Conservation (phyloP, 2,888 invertebrate genomes). For the Agonopterix heracliana region DNA sequence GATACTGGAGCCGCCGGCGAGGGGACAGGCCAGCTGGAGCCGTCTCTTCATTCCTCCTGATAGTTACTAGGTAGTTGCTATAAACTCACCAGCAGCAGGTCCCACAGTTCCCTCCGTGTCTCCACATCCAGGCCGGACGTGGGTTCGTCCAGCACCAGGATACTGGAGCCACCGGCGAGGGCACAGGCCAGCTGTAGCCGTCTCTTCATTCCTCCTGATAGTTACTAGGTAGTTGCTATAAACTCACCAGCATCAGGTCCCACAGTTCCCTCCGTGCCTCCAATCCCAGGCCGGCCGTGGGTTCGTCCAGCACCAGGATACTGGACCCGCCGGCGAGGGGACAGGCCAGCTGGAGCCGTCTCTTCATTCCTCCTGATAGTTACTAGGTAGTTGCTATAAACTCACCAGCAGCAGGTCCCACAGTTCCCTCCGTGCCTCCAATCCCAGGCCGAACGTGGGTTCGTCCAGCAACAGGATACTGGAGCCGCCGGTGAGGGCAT, state of each 20-base stretch:
- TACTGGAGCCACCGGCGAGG: too few relatives aligned
- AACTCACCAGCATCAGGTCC: constrained; percentile 32
- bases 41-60: too few relatives aligned
- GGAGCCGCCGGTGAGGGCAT: constrained; percentile 75
- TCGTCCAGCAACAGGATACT: constrained; percentile 82
- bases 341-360: constrained; percentile 87
- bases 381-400: background rate
- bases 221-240: too few relatives aligned
- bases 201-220: too few relatives aligned
- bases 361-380: constrained; percentile 91
- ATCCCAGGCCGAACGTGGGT: constrained; percentile 77
- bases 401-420: constrained; percentile 38
- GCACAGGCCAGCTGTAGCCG: too few relatives aligned
- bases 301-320: constrained; percentile 83
- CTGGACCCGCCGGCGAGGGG: constrained; percentile 86
- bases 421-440: constrained; percentile 38
- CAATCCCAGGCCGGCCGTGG: constrained; percentile 74
- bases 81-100: too few relatives aligned
- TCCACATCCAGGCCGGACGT: too few relatives aligned
- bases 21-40: too few relatives aligned
- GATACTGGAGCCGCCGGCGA: too few relatives aligned
- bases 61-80: too few relatives aligned
- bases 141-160: too few relatives aligned
- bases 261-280: constrained; percentile 41
- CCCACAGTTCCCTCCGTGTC: too few relatives aligned